Base-by-base conservation (phyloP, 2,797 vertebrate genomes). In the Molossus molossus region DNA sequence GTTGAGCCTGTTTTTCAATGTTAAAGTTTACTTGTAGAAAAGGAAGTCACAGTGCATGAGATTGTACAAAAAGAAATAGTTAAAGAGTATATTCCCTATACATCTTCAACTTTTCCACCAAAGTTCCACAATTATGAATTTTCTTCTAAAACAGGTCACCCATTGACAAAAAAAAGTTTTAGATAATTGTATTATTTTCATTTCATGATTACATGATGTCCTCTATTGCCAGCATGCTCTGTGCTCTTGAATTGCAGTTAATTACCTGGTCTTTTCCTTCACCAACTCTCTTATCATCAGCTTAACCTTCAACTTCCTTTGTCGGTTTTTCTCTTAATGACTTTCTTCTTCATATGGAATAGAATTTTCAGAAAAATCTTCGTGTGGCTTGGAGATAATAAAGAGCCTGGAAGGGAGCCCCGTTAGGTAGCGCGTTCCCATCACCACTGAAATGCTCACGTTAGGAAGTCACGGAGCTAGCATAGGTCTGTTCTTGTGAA, bases 1-100 rank as follows among this genome's bases (percentile, higher is more conserved):
- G 50, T 82, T 94, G 92, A 95, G 69, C 55, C 65, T 83, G 29
- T 50, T 77, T 90, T n/a, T 97, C 48, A 95, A 82, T 94, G 94
- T 93, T 76, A 96, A 94, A 73, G n/a, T 91, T 94, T 80, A 92
- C 33, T 77, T 84, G 23, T 37, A n/a, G 7, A 94, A 69, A 55
- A 70, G 10, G 25, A 96, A 17, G 37, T 82, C 72, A 55, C 89
- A 96, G 48, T 87, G 94, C 95, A 62, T 7, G 53, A 33, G 57
- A 96, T 55, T 25, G 86, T 86, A 23, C 21, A 3, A 1, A 79
- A 8, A 53, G 77, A 69, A 67, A 62, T 70, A 33, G 33, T 33
- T 33, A 77, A 21, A 83, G 70, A 90, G n/a, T 64, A 3, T 0
- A 20, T 65, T 87, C n/a, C 14, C 40, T 77, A 65, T 33, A 53